A percentile compares a stretch with the other conserved stretches of the same genome.
Evolutionary conservation across 2,888 invertebrate species (phyloP).

Genomic region (Apoderus coryli): DNA sequence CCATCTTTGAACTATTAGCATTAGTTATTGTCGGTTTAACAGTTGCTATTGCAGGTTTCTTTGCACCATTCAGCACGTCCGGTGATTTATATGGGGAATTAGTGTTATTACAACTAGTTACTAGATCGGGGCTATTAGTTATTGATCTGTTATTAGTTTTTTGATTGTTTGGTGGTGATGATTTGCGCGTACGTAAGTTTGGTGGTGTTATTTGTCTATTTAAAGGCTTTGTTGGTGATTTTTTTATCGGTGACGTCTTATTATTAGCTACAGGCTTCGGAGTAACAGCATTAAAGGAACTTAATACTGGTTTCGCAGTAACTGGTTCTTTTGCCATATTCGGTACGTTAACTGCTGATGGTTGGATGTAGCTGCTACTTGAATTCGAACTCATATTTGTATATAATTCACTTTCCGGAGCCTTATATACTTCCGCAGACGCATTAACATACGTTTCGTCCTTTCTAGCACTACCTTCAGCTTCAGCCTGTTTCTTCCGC

Average conservation of each 20-base stretch:
- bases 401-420: conserved; percentile 45
- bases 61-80: conserved; percentile 39
- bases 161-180: conserved; percentile 25
- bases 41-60: conserved; percentile 23
- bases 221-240: conserved; percentile 15
- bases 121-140: conserved; percentile 54
- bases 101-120: conserved; percentile 47
- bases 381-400: conserved; percentile 46
- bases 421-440: conserved; percentile 41
- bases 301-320: conserved; percentile 19
- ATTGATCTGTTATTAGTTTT: conserved; percentile 24
- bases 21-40: conserved; percentile 25
- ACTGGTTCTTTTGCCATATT: conserved; percentile 20
- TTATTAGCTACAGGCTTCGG: conserved; percentile 17
- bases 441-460: conserved; percentile 19
- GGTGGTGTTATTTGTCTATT: conserved; percentile 33
- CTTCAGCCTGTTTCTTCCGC: conserved; percentile 42
- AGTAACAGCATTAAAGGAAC: conserved; percentile 23
- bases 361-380: conserved; percentile 58
- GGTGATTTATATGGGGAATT: conserved; percentile 43
- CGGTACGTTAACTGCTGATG: conserved; percentile 56
- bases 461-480: conserved; percentile 24
- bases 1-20: conserved; percentile 23
- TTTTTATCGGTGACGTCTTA: conserved; percentile 18
- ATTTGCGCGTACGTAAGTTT: conserved; percentile 32